Evolutionary conservation across 2,888 invertebrate species (phyloP), one percentile per base, ranked within the genome.

Genomic region (Callyntrura sp.): DNA sequence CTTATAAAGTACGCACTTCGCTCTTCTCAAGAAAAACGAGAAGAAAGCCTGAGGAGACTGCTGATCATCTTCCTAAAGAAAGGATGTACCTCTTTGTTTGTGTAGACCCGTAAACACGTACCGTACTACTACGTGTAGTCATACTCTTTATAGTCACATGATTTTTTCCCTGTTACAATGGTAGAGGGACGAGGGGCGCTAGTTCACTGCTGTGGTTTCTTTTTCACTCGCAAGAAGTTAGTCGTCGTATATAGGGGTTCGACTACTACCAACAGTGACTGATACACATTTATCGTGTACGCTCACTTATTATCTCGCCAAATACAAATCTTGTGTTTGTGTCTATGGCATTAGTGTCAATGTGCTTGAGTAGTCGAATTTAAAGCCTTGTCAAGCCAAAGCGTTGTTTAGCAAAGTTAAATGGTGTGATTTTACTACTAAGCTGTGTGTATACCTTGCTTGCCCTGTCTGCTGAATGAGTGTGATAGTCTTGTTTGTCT

Each of bases 161-260:
- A 84, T 73, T 57, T 35, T 35, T 35, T 35, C 73, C 48, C n/a
- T n/a, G 43, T 51, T 83, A n/a, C 55, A 83, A 35, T 35, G 83
- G 35, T 68, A 35, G 83, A 68, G 70, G 45, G 70, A 43, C 23
- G 84, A 85, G 84, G 84, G 57, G 84, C 84, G 43, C 73, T 85
- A 45, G 60, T 62, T 76, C 85, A 76, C 45, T 25, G 45, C 43
- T 76, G 85, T 85, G 85, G 85, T 85, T 85, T 85, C 76, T 85
- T 48, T 57, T 14, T 28, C 55, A 8, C 55, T 48, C 11, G 23
- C 65, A 35, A 68, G 25, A 60, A 23, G n/a, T n/a, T n/a, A n/a
- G n/a, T n/a, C n/a, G n/a, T n/a, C n/a, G n/a, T n/a, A n/a, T n/a
- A n/a, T n/a, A n/a, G n/a, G n/a, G n/a, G n/a, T n/a, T 51, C n/a